Evolutionary conservation across 2,888 invertebrate species (phyloP).

Genomic region (Drosophila quinaria): DNA sequence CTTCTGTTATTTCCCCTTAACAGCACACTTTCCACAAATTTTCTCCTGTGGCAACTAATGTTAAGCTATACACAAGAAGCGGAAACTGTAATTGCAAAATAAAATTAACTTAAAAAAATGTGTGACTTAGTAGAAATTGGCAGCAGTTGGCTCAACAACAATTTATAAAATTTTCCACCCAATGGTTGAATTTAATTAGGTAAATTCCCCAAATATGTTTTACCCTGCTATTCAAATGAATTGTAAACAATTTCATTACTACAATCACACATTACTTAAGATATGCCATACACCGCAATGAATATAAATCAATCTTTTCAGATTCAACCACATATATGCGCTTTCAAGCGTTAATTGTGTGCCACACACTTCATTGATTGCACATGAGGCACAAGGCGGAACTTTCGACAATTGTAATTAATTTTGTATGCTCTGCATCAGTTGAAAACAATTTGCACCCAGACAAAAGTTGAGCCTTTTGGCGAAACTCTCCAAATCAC

Average conservation of each 20-base stretch:
- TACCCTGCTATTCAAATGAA: not conserved
- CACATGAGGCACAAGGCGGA: constrained; percentile 25
- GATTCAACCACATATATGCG: constrained; percentile 2
- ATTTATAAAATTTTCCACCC: not conserved
- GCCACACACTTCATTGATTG: constrained; percentile 52
- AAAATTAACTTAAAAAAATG: not conserved
- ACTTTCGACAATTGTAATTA: constrained; percentile 58
- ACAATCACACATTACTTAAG: constrained; percentile 7
- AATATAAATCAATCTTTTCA: constrained; percentile 29
- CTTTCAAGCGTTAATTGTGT: constrained; percentile 34
- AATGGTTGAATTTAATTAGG: not conserved
- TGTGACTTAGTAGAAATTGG: not conserved
- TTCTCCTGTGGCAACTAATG: constrained; percentile 12
- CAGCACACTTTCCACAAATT: not conserved
- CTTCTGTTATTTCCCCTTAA: constrained; percentile 7
- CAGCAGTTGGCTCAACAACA: not conserved
- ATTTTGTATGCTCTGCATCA: constrained; percentile 51
- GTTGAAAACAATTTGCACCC: constrained; percentile 37
- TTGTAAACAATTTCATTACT: constrained; percentile 12
- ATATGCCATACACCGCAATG: constrained; percentile 8
- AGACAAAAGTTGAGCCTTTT: constrained; percentile 21
- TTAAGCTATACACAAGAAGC: not conserved
- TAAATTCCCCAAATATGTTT: not conserved
- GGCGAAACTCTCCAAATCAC: constrained; percentile 22
- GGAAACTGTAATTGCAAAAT: not conserved